These are phyloP conservation scores for Platycercus adscitus DNA, from an alignment of 2,113 vertebrate genomes.

Conservation along the genomic window DNA sequence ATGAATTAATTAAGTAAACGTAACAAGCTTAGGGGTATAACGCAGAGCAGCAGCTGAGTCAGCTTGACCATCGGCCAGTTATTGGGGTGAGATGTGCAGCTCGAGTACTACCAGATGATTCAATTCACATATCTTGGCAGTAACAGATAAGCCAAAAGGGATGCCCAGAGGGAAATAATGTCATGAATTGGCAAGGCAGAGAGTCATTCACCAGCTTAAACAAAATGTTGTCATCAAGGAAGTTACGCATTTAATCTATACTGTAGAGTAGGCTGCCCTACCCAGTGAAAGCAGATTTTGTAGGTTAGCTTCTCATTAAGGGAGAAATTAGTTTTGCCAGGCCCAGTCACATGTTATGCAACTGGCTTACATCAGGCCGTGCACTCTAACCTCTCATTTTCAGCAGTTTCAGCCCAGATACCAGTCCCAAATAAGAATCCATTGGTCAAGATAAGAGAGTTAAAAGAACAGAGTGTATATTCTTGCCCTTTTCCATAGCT, in stretches of 20 bases:
- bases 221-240: constrained; percentile 40
- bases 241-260: background rate
- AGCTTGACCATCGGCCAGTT: constrained; percentile 23
- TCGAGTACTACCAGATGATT: constrained; percentile 56
- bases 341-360: background rate
- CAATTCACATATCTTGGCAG: constrained; percentile 32
- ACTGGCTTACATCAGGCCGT: background rate
- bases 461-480: background rate
- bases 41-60: constrained; percentile 46
- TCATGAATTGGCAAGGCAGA: constrained; percentile 42
- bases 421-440: background rate
- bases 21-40: constrained; percentile 43
- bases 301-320: background rate
- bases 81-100: constrained; percentile 26
- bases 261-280: background rate
- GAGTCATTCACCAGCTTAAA: constrained; percentile 28
- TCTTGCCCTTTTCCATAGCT: background rate
- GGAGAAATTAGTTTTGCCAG: background rate
- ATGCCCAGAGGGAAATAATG: constrained; percentile 5
- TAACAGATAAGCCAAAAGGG: constrained; percentile 42
- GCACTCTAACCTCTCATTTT: background rate
- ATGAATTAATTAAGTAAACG: constrained; percentile 56
- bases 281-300: background rate
- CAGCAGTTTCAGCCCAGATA: background rate
- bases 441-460: background rate